A percentile compares a stretch with the other conserved stretches of the same genome.
Conservation (phyloP, 2,888 invertebrate genomes). For the Tipula lateralis region DNA sequence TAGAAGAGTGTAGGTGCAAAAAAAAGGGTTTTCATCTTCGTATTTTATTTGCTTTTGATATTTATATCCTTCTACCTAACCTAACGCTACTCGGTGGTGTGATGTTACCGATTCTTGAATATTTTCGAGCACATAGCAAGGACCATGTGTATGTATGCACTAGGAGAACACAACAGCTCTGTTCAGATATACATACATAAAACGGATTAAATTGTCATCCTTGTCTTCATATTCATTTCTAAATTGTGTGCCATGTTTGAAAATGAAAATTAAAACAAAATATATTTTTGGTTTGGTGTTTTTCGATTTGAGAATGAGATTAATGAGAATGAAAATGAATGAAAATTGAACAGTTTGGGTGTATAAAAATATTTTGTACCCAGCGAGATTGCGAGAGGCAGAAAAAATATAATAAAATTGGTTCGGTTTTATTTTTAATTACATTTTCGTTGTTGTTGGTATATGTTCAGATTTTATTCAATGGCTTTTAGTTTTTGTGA, state of each 20-base stretch:
- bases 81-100: background rate
- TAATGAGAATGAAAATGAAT: slow-evolving; percentile 8
- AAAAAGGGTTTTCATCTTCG: background rate
- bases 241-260: slow-evolving; percentile 11
- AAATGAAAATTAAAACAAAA: background rate
- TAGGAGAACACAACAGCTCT: background rate
- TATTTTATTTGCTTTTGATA: background rate
- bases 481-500: slow-evolving; percentile 11
- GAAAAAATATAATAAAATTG: background rate
- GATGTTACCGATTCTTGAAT: background rate
- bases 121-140: background rate
- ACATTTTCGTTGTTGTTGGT: background rate
- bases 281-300: background rate
- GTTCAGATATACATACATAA: background rate
- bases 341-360: background rate
- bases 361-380: background rate
- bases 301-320: background rate
- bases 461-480: background rate
- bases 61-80: background rate
- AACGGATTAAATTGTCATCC: slow-evolving; percentile 9
- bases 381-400: background rate
- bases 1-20: background rate
- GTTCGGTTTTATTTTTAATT: background rate
- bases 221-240: background rate
- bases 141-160: background rate